A percentile compares a stretch with the other conserved stretches of the same genome.
phyloP scores from a whole-genome alignment of 2,113 vertebrate species.

The Cryptoleucopteryx plumbea region DNA sequence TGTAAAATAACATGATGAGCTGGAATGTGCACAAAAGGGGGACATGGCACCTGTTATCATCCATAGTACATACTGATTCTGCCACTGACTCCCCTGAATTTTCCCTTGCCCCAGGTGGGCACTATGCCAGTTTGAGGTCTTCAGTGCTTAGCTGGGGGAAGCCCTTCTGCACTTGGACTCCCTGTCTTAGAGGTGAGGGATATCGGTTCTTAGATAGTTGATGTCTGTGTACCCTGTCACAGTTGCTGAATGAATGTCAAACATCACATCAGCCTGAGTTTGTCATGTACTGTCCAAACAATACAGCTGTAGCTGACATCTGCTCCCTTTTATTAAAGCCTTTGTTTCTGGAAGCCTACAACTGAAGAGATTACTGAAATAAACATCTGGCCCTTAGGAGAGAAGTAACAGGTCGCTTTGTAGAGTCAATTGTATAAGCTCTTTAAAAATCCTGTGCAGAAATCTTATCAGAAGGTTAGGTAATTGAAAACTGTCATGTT shows the following conservation, averaged over 20 bases:
- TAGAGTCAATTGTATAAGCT: background rate
- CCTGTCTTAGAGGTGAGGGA: background rate
- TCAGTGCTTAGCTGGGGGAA: background rate
- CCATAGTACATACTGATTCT: background rate
- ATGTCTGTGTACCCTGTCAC: background rate
- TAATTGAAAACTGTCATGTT: background rate
- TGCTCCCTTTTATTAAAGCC: background rate
- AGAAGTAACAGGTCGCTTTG: background rate
- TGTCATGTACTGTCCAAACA: background rate
- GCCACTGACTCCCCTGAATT: background rate
- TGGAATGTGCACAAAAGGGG: background rate
- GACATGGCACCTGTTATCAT: background rate
- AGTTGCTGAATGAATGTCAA: background rate
- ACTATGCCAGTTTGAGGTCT: background rate
- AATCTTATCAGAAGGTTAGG: background rate
- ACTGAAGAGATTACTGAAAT: background rate
- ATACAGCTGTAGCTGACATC: background rate
- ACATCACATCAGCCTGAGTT: background rate
- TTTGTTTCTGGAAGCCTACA: background rate
- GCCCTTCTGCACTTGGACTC: background rate
- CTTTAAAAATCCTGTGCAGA: background rate
- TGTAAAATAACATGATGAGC: background rate
- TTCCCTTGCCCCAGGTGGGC: background rate
- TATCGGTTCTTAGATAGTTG: background rate
- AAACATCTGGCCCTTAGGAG: background rate